These are phyloP conservation scores for Orientallactaga bullata DNA, from an alignment of 2,113 vertebrate genomes.

Conservation along the genomic window DNA sequence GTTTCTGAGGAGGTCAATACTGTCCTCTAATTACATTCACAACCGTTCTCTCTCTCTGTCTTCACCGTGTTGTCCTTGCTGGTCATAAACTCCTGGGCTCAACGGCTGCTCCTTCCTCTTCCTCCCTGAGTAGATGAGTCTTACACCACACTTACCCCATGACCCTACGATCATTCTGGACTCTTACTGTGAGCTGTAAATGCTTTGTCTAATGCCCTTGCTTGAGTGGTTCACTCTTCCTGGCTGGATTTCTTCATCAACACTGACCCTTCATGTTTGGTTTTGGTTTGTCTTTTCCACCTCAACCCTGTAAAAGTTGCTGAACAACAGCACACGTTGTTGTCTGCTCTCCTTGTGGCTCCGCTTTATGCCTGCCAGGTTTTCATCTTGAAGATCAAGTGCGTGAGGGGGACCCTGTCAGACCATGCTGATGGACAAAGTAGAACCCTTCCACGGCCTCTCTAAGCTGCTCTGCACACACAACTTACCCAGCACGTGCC, in stretches of 20 bases:
- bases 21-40: background rate
- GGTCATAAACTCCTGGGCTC: background rate
- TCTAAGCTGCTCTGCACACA: rapidly evolving
- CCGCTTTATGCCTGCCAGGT: background rate
- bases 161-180: background rate
- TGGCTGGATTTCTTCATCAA: background rate
- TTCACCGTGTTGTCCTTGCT: background rate
- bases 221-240: background rate
- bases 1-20: background rate
- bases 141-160: too few species aligned
- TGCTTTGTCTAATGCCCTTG: background rate
- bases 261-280: too few species aligned
- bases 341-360: background rate
- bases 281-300: background rate
- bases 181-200: background rate
- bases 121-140: background rate
- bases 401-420: background rate
- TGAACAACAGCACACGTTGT: background rate
- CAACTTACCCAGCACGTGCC: too few species aligned
- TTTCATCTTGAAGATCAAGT: background rate
- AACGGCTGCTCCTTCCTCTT: background rate
- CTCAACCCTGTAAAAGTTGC: background rate
- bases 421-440: rapidly evolving
- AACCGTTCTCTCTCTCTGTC: background rate
- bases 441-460: too few species aligned